Percentiles rank a stretch among this genome's conserved stretches.
Evolutionary conservation across 2,888 invertebrate genomes (phyloP).

Genomic region (Matsumyia berberina): DNA sequence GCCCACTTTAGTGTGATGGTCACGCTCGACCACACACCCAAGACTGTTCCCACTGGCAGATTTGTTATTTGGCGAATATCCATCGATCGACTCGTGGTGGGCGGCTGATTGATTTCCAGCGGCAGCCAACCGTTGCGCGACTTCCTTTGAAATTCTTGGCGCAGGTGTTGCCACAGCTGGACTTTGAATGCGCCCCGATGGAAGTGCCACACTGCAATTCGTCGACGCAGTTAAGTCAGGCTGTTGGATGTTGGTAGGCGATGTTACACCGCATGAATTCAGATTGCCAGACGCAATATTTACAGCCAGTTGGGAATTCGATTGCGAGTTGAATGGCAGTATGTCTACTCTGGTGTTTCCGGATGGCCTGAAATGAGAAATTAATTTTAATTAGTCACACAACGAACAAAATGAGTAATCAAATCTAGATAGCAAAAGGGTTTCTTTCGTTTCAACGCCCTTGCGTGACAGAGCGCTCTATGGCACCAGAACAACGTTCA

Average conservation of each 20-base stretch:
- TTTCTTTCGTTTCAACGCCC: too few relatives aligned
- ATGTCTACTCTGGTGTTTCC: conserved; percentile 85
- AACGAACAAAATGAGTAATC: background rate
- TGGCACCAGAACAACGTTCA: too few relatives aligned
- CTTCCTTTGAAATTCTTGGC: conserved; percentile 83
- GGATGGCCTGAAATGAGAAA: conserved; percentile 84
- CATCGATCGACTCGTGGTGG: conserved; percentile 54
- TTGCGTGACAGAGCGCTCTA: too few relatives aligned
- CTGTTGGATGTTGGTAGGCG: conserved; percentile 68
- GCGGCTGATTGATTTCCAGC: conserved; percentile 70
- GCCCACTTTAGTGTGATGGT: conserved; percentile 63
- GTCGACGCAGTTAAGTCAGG: conserved; percentile 72
- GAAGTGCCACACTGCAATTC: conserved; percentile 72
- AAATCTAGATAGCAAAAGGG: too few relatives aligned
- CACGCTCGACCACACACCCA: conserved; percentile 54
- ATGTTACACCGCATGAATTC: conserved; percentile 78
- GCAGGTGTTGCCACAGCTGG: conserved; percentile 83
- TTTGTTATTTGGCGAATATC: conserved; percentile 65
- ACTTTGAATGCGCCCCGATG: conserved; percentile 81
- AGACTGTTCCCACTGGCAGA: conserved; percentile 50
- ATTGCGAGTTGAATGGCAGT: conserved; percentile 81
- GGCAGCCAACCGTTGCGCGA: conserved; percentile 81
- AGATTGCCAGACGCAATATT: conserved; percentile 67
- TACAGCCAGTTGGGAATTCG: conserved; percentile 75
- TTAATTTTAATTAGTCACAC: background rate